Base-by-base conservation (phyloP, 2,797 vertebrate species). In the Jordanella pulchra region DNA sequence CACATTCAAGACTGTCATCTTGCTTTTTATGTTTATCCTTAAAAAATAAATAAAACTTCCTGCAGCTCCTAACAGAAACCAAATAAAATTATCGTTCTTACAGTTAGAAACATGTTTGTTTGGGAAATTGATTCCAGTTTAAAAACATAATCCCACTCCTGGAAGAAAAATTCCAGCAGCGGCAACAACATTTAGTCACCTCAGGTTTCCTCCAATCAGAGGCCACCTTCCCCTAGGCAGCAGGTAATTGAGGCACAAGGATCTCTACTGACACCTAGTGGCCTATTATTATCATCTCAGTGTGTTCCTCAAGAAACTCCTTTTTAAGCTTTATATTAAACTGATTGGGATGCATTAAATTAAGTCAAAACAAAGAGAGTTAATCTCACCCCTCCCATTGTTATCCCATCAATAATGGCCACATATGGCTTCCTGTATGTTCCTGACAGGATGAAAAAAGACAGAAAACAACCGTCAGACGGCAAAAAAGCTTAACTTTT, bases 301-400 rank as follows among this genome's bases (percentile, higher is more conserved):
- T 21, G n/a, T 25, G 7, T 3, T 17, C 3, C 67, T 3, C 12
- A 0, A 35, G n/a, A 28, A 3, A 17, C 45, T 0, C 0, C 6
- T 48, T 30, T 13, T 12, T 10, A 2, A 45, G 25, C 1, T 14
- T 15, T 0, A 53, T 7, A 25, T 65, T n/a, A 28, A 3, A 60
- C 17, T n/a, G 32, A 67, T 42, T 2, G 58, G 30, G 56, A 14
- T 27, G 7, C 28, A 60, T 14, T n/a, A 21, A 42, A 50, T 42
- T 6, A 17, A 21, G 2, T 9, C 9, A 67, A 27, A 61, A 53
- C 7, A 5, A 14, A 4, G 4, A 70, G 28, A n/a, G 21, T 58
- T 28, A 39, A 12, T 96, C 97, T 99, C 91, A 99, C 98, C 74
- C 96, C 98, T 92, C 98, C 97, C 97, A 99, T 99, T 67, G 96